Base-by-base conservation (phyloP, 37 sponge, comb jelly and placozoan genomes). In the Corticium candelabrum region DNA sequence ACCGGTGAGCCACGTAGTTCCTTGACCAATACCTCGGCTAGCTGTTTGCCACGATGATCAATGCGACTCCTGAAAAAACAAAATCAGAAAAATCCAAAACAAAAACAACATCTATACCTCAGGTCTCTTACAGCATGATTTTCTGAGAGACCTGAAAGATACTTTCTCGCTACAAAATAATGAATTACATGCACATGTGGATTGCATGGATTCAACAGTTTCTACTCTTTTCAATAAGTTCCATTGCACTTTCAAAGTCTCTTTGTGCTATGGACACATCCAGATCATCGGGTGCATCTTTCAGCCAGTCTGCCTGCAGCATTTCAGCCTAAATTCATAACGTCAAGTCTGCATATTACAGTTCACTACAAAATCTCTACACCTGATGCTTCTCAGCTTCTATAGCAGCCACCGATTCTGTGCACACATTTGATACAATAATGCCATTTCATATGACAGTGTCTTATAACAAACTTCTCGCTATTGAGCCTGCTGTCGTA, bases 201-300 rank as follows among this genome's bases (percentile, higher is more conserved):
- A n/a, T n/a, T n/a, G n/a, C n/a, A n/a, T n/a, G n/a, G n/a, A n/a
- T n/a, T n/a, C 62, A 21, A 27, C 21, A 5, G 5, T 29, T 30
- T 32, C 35, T 34, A 70, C 73, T 70, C 36, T 82, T 68, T 37
- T 79, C 56, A 29, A 86, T 37, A 35, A 87, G 74, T 0, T 67
- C 40, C 3, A 94, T 87, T 40, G 99, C 99, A 37, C 87, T 73
- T 62, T 97, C 99, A 81, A 97, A 94, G 27, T 97, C 95, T 57
- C 99, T 74, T 84, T 97, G 99, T 5, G 94, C 99, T 38, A 97
- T 86, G 70, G 80, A 94, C 40, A 97, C 92, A 79, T 97, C 99
- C 31, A 94, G 90, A 76, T 83, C 85, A 78, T 94, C 99, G 2
- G 95, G 95, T 0, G 87, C 86, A 40, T 97, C 90, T 70, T 90